Base-by-base conservation (phyloP, 2,888 invertebrate genomes). In the Timema podura region DNA sequence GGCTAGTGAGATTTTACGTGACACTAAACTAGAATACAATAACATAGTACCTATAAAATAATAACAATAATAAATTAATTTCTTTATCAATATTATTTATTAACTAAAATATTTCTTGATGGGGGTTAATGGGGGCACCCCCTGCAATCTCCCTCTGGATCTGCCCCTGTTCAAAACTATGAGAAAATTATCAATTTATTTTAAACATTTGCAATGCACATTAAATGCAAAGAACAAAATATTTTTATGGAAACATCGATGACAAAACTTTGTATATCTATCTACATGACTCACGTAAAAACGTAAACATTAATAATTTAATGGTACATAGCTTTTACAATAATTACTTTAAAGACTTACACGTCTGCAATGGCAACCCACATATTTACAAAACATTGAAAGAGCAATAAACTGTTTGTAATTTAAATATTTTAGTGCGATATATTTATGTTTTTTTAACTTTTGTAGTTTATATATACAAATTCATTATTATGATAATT, bases 301-400 rank as follows among this genome's bases (percentile, higher is more conserved):
- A 61, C 61, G n/a, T n/a, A 61, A 61, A 61, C 61, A 61, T 61
- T 16, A 30, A 61, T 61, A 61, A n/a, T 61, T 61, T 61, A 30
- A 61, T 10, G 44, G 8, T 45, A 44, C 45, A 61, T 45, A 61
- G 45, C 9, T 61, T 44, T 45, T 57, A 16, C 57, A 44, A 9
- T 10, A 61, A 11, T 44, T 44, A 44, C 6, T 61, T 46, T 16
- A 64, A 45, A 44, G 54, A 47, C 46, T 44, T 64, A 7, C 65
- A 51, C n/a, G 44, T 69, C 44, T 45, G 15, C 46, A 46, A 49
- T 57, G 51, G n/a, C 67, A 64, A 70, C 64, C 68, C 71, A 68
- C 68, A 66, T 71, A 71, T 71, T 48, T 71, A 68, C 70, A 70
- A 67, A 65, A 71, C 69, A 69, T 68, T 70, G 49, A 70, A 70